Evolutionary conservation across 1,140 invertebrate species (phyloP), one percentile per base, ranked within the genome.

Genomic region (Euwallacea fornicatus): DNA sequence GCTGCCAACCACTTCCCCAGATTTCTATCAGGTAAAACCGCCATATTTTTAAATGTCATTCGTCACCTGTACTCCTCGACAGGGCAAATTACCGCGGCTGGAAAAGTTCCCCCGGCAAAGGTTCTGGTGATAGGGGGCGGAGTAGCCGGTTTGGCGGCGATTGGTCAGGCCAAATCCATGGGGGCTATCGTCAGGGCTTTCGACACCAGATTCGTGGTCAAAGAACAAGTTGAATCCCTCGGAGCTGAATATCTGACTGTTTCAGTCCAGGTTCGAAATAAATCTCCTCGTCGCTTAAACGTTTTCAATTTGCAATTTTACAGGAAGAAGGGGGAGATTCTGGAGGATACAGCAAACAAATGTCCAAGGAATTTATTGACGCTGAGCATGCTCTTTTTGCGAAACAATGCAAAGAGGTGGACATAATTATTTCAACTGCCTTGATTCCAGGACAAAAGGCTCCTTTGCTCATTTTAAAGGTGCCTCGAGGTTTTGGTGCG

Each of bases 341-440:
- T 43, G 94, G 93, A 61, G 94, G 94, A 4, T 96, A 96, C 83
- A 93, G 92, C 8, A 95, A 95, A 80, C 91, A 93, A 81, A 96
- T 96, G 94, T 95, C 92, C 21, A 86, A 92, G 76, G 93, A 92
- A 78, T 96, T 96, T 78, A 88, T 94, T 73, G 88, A 92, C 69
- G 94, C 93, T 1, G 94, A 96, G 82, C 89, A 93, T 83, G 92
- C 89, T 1, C 82, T 97, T 44, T 93, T 96, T 80, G 91, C 90
- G 6, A 92, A 93, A 77, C 93, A 96, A 80, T 90, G 91, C 53
- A 89, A 90, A 76, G 91, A 94, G 69, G 87, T 89, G 0, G 89
- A 91, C 79, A 89, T 96, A 33, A 87, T 96, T 64, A 94, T 96
- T 71, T 90, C 90, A 41, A 96, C 94, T 7, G 94, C 94, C 42